A percentile compares a stretch with the other conserved stretches of the same genome.
Conservation (phyloP, 1,140 invertebrate species). For the Palaemon carinicauda region DNA sequence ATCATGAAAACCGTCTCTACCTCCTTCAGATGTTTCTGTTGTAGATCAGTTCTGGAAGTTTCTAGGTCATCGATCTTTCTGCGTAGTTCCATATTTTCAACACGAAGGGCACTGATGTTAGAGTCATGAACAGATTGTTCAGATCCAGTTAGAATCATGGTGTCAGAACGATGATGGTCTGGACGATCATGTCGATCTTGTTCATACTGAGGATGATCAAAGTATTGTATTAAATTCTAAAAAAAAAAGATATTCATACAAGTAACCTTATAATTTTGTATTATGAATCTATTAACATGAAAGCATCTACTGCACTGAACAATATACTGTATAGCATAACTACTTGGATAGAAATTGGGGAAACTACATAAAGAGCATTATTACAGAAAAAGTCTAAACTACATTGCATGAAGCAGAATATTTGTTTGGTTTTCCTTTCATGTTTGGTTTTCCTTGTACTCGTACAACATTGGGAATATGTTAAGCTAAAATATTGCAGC, state of each 20-base stretch:
- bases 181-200: constrained; percentile 23
- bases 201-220: constrained; percentile 9
- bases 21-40: constrained; percentile 58
- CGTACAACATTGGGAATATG: background rate
- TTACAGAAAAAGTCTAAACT: background rate
- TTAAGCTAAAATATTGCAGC: background rate
- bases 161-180: background rate
- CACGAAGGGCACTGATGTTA: constrained; percentile 44
- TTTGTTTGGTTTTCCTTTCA: too few species aligned
- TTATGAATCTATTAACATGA: too few species aligned
- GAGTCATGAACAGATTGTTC: constrained; percentile 28
- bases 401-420: background rate
- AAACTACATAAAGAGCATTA: too few species aligned
- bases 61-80: constrained; percentile 55
- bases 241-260: background rate
- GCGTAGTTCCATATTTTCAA: constrained; percentile 57
- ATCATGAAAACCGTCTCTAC: background rate
- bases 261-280: too few species aligned
- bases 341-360: too few species aligned
- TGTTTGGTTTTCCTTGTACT: background rate
- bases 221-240: background rate
- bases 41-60: constrained; percentile 46
- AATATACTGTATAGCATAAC: too few species aligned
- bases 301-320: too few species aligned
- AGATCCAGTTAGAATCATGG: background rate